Evolutionary conservation across 2,797 vertebrate species (phyloP).

Genomic region (Petrocephalus sullivani): DNA sequence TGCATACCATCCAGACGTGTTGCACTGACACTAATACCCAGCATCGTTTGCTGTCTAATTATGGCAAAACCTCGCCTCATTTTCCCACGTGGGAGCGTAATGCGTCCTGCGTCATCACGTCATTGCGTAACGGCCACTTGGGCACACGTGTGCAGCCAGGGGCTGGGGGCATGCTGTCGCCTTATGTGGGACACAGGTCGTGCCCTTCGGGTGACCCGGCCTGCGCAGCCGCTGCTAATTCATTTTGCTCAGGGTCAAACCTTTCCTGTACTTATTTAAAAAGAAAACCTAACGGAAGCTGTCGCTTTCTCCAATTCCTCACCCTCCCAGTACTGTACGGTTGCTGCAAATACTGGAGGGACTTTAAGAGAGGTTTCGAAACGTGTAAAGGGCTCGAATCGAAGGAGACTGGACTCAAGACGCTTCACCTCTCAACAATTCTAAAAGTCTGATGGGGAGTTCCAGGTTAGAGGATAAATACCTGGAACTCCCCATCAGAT

Average conservation of each 20-base stretch:
- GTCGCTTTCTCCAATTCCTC: background rate
- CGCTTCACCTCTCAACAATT: no score
- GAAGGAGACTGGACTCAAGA: no score
- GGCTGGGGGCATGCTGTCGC: background rate
- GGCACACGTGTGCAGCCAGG: background rate
- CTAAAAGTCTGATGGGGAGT: no score
- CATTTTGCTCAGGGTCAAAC: background rate
- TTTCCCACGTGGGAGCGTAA: background rate
- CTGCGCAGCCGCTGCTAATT: background rate
- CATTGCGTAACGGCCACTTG: background rate
- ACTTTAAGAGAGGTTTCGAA: background rate
- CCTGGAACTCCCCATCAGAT: no score
- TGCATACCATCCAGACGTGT: background rate
- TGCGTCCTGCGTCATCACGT: no score
- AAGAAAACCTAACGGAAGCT: background rate
- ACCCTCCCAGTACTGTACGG: background rate
- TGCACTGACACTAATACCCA: background rate
- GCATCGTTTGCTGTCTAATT: background rate
- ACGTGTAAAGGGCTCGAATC: no score
- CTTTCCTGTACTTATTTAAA: background rate
- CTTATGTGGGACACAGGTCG: background rate
- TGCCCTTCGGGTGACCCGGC: background rate
- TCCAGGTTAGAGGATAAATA: no score
- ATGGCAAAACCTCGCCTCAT: background rate
- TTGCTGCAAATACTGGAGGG: background rate